phyloP scores from a whole-genome alignment of 2,888 invertebrate genomes.

The Melanostoma scalare region DNA sequence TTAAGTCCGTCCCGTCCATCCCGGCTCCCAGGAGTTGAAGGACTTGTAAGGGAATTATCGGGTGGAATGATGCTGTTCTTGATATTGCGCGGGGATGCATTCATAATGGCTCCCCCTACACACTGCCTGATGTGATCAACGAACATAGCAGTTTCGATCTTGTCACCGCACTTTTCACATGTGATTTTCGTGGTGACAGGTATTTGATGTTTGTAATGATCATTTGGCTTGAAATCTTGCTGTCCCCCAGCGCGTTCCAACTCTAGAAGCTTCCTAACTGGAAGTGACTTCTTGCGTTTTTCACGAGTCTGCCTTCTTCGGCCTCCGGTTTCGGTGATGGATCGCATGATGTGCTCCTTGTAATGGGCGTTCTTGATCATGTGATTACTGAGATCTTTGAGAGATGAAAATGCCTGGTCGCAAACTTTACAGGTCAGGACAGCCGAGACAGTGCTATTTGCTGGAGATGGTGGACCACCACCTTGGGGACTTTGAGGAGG shows the following conservation, averaged over 20 bases:
- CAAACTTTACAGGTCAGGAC: slow-evolving; percentile 98
- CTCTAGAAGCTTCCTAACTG: slow-evolving; percentile 94
- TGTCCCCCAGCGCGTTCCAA: slow-evolving; percentile 90
- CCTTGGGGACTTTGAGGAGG: slow-evolving; percentile 73
- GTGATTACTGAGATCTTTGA: slow-evolving; percentile 97
- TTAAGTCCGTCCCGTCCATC: slow-evolving; percentile 87
- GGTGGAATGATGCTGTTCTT: slow-evolving; percentile 88
- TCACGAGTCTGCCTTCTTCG: slow-evolving; percentile 93
- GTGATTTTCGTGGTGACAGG: slow-evolving; percentile 89
- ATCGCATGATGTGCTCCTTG: slow-evolving; percentile 96
- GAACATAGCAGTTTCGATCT: slow-evolving; percentile 95
- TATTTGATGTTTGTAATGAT: slow-evolving; percentile 82
- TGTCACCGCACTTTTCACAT: slow-evolving; percentile 97
- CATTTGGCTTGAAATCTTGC: slow-evolving; percentile 93
- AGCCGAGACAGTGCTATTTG: slow-evolving; percentile 92
- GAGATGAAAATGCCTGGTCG: slow-evolving; percentile 96
- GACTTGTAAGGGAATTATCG: slow-evolving; percentile 83
- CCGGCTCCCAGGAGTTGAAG: slow-evolving; percentile 84
- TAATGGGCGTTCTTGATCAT: slow-evolving; percentile 99
- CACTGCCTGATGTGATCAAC: slow-evolving; percentile 97
- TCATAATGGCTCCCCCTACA: slow-evolving; percentile 89
- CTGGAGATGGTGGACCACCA: slow-evolving; percentile 73
- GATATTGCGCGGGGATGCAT: slow-evolving; percentile 87
- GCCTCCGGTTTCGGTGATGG: slow-evolving; percentile 92
- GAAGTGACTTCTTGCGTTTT: slow-evolving; percentile 95